Evolutionary conservation across 1,140 invertebrate genomes (phyloP), one percentile per base, ranked within the genome.

Genomic region (Sycophaga agraensis): DNA sequence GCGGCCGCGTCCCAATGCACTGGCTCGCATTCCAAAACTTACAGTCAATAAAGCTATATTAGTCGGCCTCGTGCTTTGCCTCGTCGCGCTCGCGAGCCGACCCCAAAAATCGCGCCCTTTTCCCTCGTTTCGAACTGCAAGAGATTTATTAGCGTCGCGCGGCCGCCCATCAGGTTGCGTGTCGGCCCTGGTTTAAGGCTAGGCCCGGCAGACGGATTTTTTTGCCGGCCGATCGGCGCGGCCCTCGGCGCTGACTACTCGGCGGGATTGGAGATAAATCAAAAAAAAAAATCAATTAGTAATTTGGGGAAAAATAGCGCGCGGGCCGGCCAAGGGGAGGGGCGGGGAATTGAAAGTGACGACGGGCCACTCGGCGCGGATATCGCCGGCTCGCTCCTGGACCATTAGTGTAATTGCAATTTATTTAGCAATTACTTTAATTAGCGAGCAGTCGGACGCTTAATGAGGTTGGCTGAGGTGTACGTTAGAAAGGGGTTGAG

Each of bases 391-490:
- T 53, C 55, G 64, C 67, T 67, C 70, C 68, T 63, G 70, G 66
- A 71, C 77, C 78, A 80, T 80, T 80, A 80, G 72, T 72, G 73
- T 78, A 75, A 80, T 80, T 80, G 76, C 74, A 79, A 77, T 80
- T 79, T 79, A 80, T 80, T 79, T 78, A 76, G 76, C 78, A 79
- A 81, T 81, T 80, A 79, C 75, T 80, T 79, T 77, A 79, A 81
- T 80, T 81, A 79, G 76, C 70, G 69, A 75, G 70, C 71, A 75
- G 64, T 67, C 68, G 68, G 61, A n/a, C n/a, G 61, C 54, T 63
- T 63, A 63, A 63, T 65, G 59, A 67, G 56, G 51, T 65, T 66
- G 48, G 53, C 59, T 50, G 61, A 71, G 64, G 64, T 43, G 17
- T 48, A 43, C 50, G 56, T 28, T 39, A 63, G 43, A 31, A 67